Evolutionary conservation across 2,113 vertebrate species (phyloP).

Genomic region (Podarcis cretensis): DNA sequence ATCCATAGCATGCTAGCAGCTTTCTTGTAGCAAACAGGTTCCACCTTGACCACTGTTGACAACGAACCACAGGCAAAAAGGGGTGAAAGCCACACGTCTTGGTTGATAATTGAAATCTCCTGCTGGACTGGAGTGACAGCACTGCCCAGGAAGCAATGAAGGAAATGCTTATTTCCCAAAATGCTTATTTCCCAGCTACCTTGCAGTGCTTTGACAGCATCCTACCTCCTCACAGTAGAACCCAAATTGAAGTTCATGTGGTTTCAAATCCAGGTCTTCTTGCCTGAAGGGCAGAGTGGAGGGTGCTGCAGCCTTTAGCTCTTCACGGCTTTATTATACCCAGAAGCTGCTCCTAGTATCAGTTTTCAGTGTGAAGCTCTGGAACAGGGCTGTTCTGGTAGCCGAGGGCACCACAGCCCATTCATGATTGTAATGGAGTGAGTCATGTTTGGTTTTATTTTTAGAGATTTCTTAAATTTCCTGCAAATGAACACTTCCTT

Average conservation of each 20-base stretch:
- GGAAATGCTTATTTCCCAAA: background rate
- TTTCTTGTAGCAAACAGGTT: background rate
- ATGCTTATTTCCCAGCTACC: background rate
- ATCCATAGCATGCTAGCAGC: background rate
- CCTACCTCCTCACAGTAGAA: background rate
- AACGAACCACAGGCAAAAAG: too few relatives aligned
- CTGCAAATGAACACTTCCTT: background rate
- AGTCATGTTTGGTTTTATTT: slow-evolving; percentile 24
- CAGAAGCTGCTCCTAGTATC: background rate
- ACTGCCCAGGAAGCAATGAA: background rate
- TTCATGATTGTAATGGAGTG: background rate
- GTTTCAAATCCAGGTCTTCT: background rate
- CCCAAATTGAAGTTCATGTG: background rate
- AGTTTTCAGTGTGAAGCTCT: background rate
- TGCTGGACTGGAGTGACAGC: background rate
- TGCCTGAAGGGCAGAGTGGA: background rate
- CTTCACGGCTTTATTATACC: background rate
- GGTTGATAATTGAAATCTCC: background rate
- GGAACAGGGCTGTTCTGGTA: background rate
- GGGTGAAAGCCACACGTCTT: background rate
- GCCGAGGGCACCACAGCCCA: background rate
- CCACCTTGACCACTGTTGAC: background rate
- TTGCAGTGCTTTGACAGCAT: background rate
- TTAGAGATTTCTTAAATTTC: background rate
- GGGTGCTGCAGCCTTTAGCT: background rate